Percentiles rank a stretch among this genome's conserved stretches.
These are phyloP conservation scores for Leptogaster cylindrica DNA, from an alignment of 2,888 invertebrate genomes.

Conservation along the genomic window DNA sequence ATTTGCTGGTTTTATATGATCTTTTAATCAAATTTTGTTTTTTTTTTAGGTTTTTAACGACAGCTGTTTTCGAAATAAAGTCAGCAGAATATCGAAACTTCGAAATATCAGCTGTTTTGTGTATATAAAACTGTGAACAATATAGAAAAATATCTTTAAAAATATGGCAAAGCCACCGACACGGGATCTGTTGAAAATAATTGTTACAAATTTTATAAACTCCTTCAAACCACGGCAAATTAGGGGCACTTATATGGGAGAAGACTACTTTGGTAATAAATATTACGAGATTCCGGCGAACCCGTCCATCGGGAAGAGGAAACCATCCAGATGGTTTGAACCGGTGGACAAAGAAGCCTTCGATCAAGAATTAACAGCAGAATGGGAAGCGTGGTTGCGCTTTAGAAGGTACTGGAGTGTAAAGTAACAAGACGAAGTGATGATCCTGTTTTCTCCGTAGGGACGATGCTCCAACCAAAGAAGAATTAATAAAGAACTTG, in stretches of 20 bases:
- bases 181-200: constrained; percentile 57
- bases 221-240: constrained; percentile 64
- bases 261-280: constrained; percentile 81
- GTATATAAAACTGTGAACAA: too few relatives aligned
- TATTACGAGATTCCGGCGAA: constrained; percentile 80
- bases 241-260: constrained; percentile 68
- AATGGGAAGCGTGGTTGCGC: constrained; percentile 90
- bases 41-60: too few relatives aligned
- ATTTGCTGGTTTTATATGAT: too few relatives aligned
- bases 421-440: neutral
- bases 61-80: too few relatives aligned
- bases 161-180: constrained; percentile 54
- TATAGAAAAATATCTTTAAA: too few relatives aligned
- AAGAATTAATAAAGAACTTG: constrained; percentile 75
- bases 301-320: constrained; percentile 70
- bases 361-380: constrained; percentile 78
- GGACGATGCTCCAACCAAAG: constrained; percentile 71
- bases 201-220: constrained; percentile 58
- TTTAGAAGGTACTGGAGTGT: constrained; percentile 62
- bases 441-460: constrained; percentile 57
- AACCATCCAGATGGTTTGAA: constrained; percentile 74
- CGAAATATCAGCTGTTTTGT: too few relatives aligned
- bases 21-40: too few relatives aligned
- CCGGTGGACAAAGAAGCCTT: constrained; percentile 69
- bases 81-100: too few relatives aligned